Base-by-base conservation (phyloP, 2,888 invertebrate genomes). In the Drosophila kambysellisi region DNA sequence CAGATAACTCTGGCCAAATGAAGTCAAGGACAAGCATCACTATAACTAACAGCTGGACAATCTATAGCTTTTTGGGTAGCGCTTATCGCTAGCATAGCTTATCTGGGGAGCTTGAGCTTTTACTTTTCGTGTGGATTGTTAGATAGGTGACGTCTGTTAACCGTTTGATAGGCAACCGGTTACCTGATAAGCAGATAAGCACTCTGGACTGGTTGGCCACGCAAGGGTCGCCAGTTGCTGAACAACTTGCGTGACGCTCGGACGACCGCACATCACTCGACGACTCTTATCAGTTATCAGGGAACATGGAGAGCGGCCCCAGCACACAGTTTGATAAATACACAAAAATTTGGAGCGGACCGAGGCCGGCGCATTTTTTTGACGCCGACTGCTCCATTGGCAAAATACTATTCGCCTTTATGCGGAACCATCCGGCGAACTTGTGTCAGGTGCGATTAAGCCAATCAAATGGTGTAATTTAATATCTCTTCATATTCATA, bases 261-360 rank as follows among this genome's bases (percentile, higher is more conserved):
- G 81, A 86, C 65, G 61, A 61, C 37, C 57, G 32, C 30, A 50
- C n/a, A 52, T 6, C 35, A 53, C 32, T 43, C 50, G 50, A 63
- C 39, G 63, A 4, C 68, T 46, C 84, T 83, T 84, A 87, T 83
- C 87, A 83, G 76, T 63, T 76, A 43, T 20, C 41, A 48, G 64
- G 52, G 61, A 83, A 65, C 71, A 91, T 91, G 91, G 89, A 91
- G 63, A 74, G 75, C 71, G 74, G 68, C 46, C 59, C 79, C 50
- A 79, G 74, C 70, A 91, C 86, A 60, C 87, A 87, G 66, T 92
- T 90, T 74, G 92, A 92, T 84, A 92, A 91, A 78, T 92, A 92
- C 61, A 92, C 86, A 37, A 91, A 91, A 87, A 76, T 91, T 66
- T 91, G 92, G 91, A 92, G 89, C 74, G 92, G 92, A 56, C 91